Percentiles rank a stretch among this genome's conserved stretches.
phyloP scores from a whole-genome alignment of 2,113 vertebrate genomes.

The Scytalopus superciliaris region DNA sequence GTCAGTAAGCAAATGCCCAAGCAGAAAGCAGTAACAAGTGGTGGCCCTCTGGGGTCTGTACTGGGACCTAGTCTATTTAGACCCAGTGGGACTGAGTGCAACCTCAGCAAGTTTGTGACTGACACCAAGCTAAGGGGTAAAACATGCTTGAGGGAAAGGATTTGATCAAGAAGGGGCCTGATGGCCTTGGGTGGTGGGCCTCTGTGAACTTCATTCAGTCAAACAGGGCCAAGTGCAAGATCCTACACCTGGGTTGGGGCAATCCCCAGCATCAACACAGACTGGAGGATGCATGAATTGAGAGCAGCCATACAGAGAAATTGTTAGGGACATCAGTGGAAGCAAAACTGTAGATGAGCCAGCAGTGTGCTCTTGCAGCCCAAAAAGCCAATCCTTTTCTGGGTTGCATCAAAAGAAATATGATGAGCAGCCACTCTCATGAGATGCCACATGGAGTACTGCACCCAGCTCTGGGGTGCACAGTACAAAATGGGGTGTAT shows the following conservation, averaged over 20 bases:
- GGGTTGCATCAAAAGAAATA: neutral
- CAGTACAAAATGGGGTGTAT: neutral
- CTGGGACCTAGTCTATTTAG: neutral
- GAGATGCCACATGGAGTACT: neutral
- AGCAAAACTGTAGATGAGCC: neutral
- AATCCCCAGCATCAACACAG: too few species aligned
- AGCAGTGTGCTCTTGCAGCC: neutral
- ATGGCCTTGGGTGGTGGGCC: neutral
- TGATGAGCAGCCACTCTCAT: rapidly evolving
- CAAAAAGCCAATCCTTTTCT: neutral
- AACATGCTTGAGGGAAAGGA: neutral
- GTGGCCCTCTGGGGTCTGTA: neutral
- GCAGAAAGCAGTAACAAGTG: neutral
- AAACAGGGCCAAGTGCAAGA: neutral
- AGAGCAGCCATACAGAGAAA: neutral
- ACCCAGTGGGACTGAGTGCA: neutral
- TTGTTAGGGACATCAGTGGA: neutral
- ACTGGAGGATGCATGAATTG: neutral
- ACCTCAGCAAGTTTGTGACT: neutral
- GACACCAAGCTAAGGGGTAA: neutral
- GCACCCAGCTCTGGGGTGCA: neutral
- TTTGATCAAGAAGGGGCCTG: neutral
- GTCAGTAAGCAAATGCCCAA: neutral
- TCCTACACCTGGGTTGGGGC: neutral
- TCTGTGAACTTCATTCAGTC: neutral